phyloP scores from a whole-genome alignment of 2,113 vertebrate species.

The Lonchura striata region DNA sequence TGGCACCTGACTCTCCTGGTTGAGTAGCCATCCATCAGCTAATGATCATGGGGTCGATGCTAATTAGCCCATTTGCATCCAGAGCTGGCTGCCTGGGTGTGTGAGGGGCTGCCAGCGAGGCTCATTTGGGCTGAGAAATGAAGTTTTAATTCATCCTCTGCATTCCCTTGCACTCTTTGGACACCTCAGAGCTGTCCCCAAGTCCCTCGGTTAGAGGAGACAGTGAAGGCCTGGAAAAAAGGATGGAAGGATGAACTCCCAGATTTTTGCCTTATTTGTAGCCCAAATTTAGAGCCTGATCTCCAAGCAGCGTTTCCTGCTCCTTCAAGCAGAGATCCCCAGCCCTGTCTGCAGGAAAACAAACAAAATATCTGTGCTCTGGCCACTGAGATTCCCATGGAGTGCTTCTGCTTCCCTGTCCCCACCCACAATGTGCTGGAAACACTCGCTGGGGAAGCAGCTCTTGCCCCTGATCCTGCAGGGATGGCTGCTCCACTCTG shows the following conservation, averaged over 20 bases:
- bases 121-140: background rate
- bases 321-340: background rate
- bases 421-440: background rate
- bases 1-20: background rate
- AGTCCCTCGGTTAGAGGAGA: background rate
- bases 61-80: background rate
- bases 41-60: background rate
- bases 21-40: background rate
- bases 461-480: background rate
- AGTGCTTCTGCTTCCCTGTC: background rate
- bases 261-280: background rate
- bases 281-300: background rate
- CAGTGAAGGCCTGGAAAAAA: background rate
- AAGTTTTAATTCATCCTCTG: background rate
- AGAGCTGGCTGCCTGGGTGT: background rate
- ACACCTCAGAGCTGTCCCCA: background rate
- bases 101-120: background rate
- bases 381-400: background rate
- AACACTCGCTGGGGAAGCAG: background rate
- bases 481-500: background rate
- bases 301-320: background rate
- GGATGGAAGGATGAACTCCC: background rate
- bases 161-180: background rate
- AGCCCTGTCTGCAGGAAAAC: background rate
- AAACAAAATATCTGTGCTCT: background rate